Evolutionary conservation across 2,797 vertebrate genomes (phyloP).

Genomic region (Parotocinclus haroldoi): DNA sequence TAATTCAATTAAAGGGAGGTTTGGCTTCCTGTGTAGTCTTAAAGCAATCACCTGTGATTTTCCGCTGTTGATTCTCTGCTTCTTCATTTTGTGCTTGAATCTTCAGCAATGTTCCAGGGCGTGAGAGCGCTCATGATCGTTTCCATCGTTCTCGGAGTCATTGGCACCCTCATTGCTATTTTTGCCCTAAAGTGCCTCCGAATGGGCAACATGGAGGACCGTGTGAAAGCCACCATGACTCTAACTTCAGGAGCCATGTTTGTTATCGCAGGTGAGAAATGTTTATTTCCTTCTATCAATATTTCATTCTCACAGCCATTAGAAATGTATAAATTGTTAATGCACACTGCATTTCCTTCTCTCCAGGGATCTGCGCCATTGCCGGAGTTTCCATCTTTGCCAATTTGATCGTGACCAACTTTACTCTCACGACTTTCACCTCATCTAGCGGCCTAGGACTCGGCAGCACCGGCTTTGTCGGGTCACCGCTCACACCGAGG

Average conservation of each 20-base stretch:
- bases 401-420: conserved; percentile 89
- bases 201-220: conserved; percentile 85
- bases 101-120: conserved; percentile 82
- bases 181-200: conserved; percentile 86
- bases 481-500: conserved; percentile 60
- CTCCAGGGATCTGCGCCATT: conserved; percentile 81
- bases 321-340: conserved; percentile 22
- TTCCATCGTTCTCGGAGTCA: conserved; percentile 77
- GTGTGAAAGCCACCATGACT: conserved; percentile 86
- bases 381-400: conserved; percentile 88
- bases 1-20: no score
- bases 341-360: conserved; percentile 17
- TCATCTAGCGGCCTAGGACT: conserved; percentile 23
- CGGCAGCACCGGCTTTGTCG: conserved; percentile 48
- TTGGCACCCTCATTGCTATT: conserved; percentile 77
- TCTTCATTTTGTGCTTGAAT: no score
- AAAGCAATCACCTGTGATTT: no score
- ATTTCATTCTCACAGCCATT: conserved; percentile 24
- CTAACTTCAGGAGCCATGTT: conserved; percentile 82
- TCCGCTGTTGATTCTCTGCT: no score
- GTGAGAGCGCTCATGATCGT: conserved; percentile 87
- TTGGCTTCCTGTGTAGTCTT: no score
- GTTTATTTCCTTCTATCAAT: conserved; percentile 24
- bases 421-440: conserved; percentile 65
- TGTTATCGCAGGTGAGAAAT: conserved; percentile 75